Evolutionary conservation across 2,888 invertebrate species (phyloP).

Genomic region (Calliphora vomitoria): DNA sequence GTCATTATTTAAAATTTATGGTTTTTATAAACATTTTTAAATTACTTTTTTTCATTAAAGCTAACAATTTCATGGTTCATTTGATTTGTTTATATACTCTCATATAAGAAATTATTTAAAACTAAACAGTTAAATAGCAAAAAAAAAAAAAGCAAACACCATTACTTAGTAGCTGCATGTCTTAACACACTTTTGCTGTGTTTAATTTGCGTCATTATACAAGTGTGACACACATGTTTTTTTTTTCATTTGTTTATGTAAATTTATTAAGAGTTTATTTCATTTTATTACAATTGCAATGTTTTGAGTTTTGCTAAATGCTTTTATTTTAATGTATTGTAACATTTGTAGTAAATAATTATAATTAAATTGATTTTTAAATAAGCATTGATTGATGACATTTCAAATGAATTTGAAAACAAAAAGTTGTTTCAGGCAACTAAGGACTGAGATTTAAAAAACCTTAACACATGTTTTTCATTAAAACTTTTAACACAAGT

Average conservation of each 20-base stretch:
- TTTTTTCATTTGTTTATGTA: neutral
- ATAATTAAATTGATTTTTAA: slow-evolving; percentile 27
- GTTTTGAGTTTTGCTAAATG: neutral
- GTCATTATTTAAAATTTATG: slow-evolving; percentile 16
- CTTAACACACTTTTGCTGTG: neutral
- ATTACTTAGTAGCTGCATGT: neutral
- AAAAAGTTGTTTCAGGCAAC: slow-evolving; percentile 9
- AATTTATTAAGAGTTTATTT: slow-evolving; percentile 4
- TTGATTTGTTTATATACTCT: neutral
- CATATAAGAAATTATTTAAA: neutral
- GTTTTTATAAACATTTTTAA: neutral
- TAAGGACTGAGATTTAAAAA: no score
- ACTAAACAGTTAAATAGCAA: neutral
- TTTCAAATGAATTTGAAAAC: slow-evolving; percentile 33
- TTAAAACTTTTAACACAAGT: no score
- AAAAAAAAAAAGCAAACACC: neutral
- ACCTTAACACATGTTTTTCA: no score
- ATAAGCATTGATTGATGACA: slow-evolving; percentile 39
- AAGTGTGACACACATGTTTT: neutral
- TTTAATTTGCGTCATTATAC: slow-evolving; percentile 15
- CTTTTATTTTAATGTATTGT: slow-evolving; percentile 6
- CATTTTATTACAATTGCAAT: neutral
- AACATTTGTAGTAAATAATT: slow-evolving; percentile 10
- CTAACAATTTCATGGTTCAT: slow-evolving; percentile 18
- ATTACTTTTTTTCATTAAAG: neutral